Base-by-base conservation (phyloP, 2,888 invertebrate species). In the Patella ulyssiponensis region DNA sequence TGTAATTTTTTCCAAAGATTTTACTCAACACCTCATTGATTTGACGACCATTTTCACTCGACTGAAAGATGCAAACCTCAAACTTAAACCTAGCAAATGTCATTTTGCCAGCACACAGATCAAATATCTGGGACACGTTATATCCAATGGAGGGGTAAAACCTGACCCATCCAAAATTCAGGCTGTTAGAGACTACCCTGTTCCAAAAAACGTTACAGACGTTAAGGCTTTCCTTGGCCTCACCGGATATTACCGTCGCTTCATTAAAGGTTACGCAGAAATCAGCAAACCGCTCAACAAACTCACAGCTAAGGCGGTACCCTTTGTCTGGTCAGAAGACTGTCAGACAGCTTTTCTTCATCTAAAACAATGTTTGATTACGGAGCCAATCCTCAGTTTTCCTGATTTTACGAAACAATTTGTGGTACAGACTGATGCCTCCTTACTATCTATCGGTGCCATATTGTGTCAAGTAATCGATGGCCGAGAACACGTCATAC, bases 201-300 rank as follows among this genome's bases (percentile, higher is more conserved):
- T 20, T 2, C 79, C 76, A 15, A 58, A 2, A 20, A 69, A 77
- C 20, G 54, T 51, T 44, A 56, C 74, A 54, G 75, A 75, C 23
- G 27, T 75, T 1, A 64, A 52, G 11, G 17, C 27, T 58, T 78
- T 75, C 54, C 33, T 72, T 15, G 78, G 76, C 33, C 56, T 76
- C 23, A 52, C 23, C 14, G 71, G 72, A 11, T 76, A 78, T 23
- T 72, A 78, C 53, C 17, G 78, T 15, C 71, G 69, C 23, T 58
- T 78, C 44, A 58, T 75, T 11, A 72, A 64, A 58, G 44, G 69
- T 51, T 78, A 75, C 44, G 53, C 75, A 12, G 64, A 78, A 53
- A 75, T 78, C 52, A 72, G 71, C n/a, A 15, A 69, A 20, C 78
- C 78, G 11, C n/a, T 78, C n/a, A 75, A 71, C 14, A 51, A 20